Evolutionary conservation across 2,113 vertebrate genomes (phyloP).

Genomic region (Leptosomus discolor): DNA sequence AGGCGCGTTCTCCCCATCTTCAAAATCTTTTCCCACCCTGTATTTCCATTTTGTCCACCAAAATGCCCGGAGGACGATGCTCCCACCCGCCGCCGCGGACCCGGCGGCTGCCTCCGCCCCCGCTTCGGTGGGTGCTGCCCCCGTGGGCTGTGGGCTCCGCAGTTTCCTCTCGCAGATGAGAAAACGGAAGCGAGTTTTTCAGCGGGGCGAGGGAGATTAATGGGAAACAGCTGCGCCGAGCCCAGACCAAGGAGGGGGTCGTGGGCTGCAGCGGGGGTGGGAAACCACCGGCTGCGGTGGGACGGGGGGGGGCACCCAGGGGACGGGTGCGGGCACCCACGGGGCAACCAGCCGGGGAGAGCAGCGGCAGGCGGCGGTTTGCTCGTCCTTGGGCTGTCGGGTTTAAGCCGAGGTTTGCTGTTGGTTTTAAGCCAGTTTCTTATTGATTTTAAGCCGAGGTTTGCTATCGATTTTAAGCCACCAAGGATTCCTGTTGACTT

Average conservation of each 20-base stretch:
- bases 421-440: not conserved
- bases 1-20: not conserved
- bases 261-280: not conserved
- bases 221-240: not conserved
- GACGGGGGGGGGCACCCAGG: fast-evolving
- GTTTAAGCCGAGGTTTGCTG: not conserved
- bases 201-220: not conserved
- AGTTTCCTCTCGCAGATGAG: not conserved
- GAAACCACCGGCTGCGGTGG: not conserved
- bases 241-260: fast-evolving
- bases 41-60: not conserved
- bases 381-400: not conserved
- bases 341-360: not conserved
- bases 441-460: not conserved
- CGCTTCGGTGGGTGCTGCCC: not conserved
- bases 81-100: not conserved
- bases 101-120: not conserved
- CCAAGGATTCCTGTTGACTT: not conserved
- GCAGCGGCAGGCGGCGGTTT: fast-evolving
- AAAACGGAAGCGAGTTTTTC: not conserved
- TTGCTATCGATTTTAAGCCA: not conserved
- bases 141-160: not conserved
- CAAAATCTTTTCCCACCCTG: not conserved
- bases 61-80: fast-evolving
- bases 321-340: fast-evolving